Base-by-base conservation (phyloP, 2,113 vertebrate genomes). In the Sterna hirundo region DNA sequence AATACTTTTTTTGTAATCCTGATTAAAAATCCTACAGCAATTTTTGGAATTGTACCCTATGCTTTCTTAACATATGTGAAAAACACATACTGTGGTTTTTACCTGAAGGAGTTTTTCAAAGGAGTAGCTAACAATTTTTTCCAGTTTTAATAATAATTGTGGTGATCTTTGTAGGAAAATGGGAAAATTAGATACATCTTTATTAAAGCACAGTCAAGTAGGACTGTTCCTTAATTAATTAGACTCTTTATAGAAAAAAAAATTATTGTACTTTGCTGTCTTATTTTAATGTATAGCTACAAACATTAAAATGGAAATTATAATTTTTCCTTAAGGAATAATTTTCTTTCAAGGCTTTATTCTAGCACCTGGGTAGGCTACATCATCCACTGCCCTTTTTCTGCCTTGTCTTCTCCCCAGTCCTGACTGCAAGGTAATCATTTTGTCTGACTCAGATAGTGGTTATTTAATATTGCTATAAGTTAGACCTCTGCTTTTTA, bases 401-500 rank as follows among this genome's bases (percentile, higher is more conserved):
- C 36, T 90, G 15, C 64, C 66, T 84, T 85, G 47, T 60, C 7
- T 79, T 68, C 7, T 38, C 6, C 9, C 6, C 23, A 0, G 34
- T 83, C 32, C 32, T 78, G 57, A 36, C 34, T 83, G 36, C 82
- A 83, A 72, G 61, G 44, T 78, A 49, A 94, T 36, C 10, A 81
- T 92, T 79, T 65, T 80, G 4, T 83, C 74, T 86, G 88, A 88
- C 19, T 75, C 62, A 36, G 11, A 32, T 13, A 47, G 10, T 68
- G 4, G 13, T 49, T 62, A 72, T 92, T 88, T 16, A 20, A 57
- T 77, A 82, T 61, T 90, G 38, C 38, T 92, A 75, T 29, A 86
- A 93, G 91, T 36, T 91, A 60, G 88, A 92, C 25, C 46, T 65
- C 77, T 91, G 26, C 47, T 83, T 97, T 79, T 32, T 92, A 19